Conservation (phyloP, 2,797 vertebrate species). For the Lagorchestes hirsutus region DNA sequence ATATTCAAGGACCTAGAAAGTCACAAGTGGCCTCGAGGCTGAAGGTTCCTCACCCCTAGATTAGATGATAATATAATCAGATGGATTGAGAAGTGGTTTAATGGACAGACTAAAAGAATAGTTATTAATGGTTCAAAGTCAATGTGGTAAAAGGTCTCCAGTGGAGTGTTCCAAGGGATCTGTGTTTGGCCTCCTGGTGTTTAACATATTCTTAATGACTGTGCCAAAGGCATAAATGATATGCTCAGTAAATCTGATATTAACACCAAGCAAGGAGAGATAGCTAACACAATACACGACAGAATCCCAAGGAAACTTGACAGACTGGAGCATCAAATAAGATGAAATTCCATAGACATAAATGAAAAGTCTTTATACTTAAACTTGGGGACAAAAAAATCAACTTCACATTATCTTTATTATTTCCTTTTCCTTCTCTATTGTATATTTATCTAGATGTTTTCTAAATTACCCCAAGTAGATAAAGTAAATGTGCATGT, state of each 20-base stretch:
- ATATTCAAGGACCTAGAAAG: no score
- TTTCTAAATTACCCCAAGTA: background rate
- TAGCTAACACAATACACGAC: background rate
- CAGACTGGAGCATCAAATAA: background rate
- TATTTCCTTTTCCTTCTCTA: background rate
- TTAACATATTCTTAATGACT: background rate
- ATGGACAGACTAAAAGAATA: background rate
- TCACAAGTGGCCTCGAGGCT: no score
- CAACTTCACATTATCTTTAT: background rate
- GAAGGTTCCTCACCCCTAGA: background rate
- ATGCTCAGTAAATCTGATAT: background rate
- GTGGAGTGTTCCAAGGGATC: background rate
- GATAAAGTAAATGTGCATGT: background rate
- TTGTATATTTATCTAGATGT: background rate
- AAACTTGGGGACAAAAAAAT: background rate
- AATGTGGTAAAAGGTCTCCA: background rate
- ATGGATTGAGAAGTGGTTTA: background rate
- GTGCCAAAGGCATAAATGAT: background rate
- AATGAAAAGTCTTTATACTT: background rate
- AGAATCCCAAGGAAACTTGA: background rate
- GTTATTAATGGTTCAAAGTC: background rate
- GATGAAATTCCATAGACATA: background rate
- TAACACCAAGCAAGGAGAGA: background rate
- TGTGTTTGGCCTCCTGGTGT: background rate
- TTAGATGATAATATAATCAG: background rate